Evolutionary conservation across 1,140 invertebrate genomes (phyloP).

Genomic region (Hylaeus volcanicus): DNA sequence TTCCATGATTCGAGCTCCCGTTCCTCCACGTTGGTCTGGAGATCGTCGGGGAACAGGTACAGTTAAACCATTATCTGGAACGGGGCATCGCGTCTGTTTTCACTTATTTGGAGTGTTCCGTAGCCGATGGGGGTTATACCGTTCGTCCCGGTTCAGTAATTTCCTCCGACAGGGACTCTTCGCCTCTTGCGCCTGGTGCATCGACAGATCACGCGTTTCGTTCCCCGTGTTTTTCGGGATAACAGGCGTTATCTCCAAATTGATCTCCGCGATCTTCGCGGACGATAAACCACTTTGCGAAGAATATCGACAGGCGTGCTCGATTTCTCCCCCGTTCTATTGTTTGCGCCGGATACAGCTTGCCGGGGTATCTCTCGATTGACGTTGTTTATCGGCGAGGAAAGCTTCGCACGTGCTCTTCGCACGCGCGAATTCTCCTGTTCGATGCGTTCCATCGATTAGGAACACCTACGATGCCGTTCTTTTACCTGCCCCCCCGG

Average conservation of each 20-base stretch:
- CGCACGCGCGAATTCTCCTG: slow-evolving; percentile 10
- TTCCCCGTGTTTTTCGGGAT: not conserved
- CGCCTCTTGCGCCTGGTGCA: not conserved
- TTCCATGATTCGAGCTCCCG: too few relatives aligned
- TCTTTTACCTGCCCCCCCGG: not conserved
- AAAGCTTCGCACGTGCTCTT: slow-evolving; percentile 15
- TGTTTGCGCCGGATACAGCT: not conserved
- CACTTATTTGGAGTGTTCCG: not conserved
- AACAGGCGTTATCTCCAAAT: slow-evolving; percentile 7
- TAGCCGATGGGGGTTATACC: not conserved
- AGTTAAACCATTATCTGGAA: not conserved
- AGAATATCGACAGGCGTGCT: slow-evolving; percentile 28
- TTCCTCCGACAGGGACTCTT: not conserved
- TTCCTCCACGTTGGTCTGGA: too few relatives aligned
- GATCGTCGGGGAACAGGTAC: not conserved
- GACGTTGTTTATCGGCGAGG: slow-evolving; percentile 9
- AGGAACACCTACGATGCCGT: not conserved
- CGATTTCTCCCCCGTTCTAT: slow-evolving; percentile 8
- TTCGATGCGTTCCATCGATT: slow-evolving; percentile 3
- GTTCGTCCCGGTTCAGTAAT: not conserved
- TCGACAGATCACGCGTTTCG: not conserved
- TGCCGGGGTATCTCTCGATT: slow-evolving; percentile 18
- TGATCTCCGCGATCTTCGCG: slow-evolving; percentile 14
- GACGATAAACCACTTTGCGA: slow-evolving; percentile 33
- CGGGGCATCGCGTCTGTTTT: not conserved